Evolutionary conservation across 2,888 invertebrate genomes (phyloP), one percentile per base, ranked within the genome.

Genomic region (Tenthredo distinguenda): DNA sequence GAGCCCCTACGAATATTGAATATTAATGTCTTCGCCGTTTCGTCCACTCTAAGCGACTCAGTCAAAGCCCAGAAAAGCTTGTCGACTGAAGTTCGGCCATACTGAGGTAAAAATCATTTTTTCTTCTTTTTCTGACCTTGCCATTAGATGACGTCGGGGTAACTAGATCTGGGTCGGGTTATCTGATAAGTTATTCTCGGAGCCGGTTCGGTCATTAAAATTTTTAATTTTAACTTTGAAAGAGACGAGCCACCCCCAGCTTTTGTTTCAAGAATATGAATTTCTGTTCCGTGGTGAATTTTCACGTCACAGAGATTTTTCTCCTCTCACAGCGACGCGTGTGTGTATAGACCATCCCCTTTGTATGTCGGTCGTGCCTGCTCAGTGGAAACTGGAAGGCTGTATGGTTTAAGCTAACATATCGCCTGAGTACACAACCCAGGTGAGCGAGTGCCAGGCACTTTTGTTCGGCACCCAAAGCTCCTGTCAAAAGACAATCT

Each of bases 1-100:
- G 55, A 77, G 55, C 77, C 15, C 77, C 21, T 31, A 62, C 81
- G 81, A 81, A 81, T 81, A 81, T 81, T 81, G 81, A 81, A 81
- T 81, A 81, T 62, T 62, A 81, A 81, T 81, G 62, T 21, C 37
- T 40, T 21, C 40, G 21, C 62, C 10, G 58, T 81, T 81, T 43
- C 34, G 37, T 62, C 26, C 40, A 81, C 26, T 58, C 62, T 77
- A 15, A 74, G 12, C n/a, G 40, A 74, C 72, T 43, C 43, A 43
- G n/a, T 15, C 40, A 10, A 43, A 74, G 21, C 43, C 21, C 21
- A 12, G n/a, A 43, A 12, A 40, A 43, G 72, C 72, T 74, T 43
- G 43, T 74, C 43, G 72, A 74, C 43, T 43, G 10, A 9, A 18
- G 43, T 43, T 74, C 43, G 34, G 18, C 71, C 71, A 68, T 62